Evolutionary conservation across 2,113 vertebrate species (phyloP).

Genomic region (Barnardius zonarius): DNA sequence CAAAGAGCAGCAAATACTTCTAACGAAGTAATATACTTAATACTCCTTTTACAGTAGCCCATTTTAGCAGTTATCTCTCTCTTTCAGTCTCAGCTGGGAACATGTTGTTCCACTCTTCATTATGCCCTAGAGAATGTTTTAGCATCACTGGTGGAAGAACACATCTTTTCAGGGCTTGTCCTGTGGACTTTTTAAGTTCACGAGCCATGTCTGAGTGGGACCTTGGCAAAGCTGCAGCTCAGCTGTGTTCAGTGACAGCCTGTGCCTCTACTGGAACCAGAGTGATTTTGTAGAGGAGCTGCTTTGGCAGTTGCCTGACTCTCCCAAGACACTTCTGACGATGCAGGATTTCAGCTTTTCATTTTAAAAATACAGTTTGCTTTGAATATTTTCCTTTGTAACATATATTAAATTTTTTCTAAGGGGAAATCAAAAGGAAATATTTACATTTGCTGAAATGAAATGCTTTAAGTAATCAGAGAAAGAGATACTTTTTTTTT

Average conservation of each 20-base stretch:
- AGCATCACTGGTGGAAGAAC: background rate
- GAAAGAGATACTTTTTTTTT: background rate
- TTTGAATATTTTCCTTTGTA: conserved; percentile 35
- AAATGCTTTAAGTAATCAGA: background rate
- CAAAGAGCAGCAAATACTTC: background rate
- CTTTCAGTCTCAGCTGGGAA: background rate
- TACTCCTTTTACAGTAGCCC: background rate
- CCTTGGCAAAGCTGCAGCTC: background rate
- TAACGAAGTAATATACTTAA: background rate
- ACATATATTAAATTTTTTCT: background rate
- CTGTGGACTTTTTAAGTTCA: background rate
- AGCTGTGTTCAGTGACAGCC: background rate
- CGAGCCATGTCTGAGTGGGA: background rate
- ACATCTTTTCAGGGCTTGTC: background rate
- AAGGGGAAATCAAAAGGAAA: conserved; percentile 28
- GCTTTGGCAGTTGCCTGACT: background rate
- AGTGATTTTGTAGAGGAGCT: background rate
- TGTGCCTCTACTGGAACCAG: background rate
- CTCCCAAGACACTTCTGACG: background rate
- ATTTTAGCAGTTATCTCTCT: background rate
- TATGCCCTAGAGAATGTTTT: background rate
- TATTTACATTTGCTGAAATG: conserved; percentile 48
- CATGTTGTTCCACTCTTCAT: background rate
- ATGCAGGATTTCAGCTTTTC: background rate
- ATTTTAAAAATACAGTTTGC: background rate